A percentile compares a stretch with the other conserved stretches of the same genome.
Conservation (phyloP, 2,113 vertebrate species). For the Oreotrochilus melanogaster region DNA sequence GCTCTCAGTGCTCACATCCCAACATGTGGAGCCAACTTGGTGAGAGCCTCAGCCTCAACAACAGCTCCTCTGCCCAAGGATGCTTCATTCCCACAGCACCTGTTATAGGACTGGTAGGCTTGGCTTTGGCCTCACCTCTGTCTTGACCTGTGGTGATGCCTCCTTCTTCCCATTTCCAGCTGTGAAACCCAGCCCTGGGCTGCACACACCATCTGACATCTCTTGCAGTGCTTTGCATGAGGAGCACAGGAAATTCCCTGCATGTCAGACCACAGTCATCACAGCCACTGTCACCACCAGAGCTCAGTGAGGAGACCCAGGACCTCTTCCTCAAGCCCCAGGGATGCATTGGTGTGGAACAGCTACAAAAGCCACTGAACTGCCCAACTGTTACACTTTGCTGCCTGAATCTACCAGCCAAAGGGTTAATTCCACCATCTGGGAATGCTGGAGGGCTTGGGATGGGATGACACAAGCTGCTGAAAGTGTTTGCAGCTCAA, state of each 20-base stretch:
- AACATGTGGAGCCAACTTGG: not conserved
- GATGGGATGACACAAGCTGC: not conserved
- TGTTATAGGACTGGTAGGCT: not conserved
- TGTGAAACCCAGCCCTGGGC: not conserved
- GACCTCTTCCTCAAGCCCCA: not conserved
- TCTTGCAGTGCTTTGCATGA: not conserved
- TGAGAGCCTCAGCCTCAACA: not conserved
- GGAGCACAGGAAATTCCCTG: not conserved
- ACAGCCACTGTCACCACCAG: rapidly evolving
- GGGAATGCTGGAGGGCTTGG: not conserved
- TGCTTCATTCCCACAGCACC: not conserved
- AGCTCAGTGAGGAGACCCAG: not conserved
- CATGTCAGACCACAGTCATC: not conserved
- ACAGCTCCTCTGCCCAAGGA: not conserved
- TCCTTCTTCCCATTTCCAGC: not conserved
- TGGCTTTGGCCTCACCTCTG: not conserved
- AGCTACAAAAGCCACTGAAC: not conserved
- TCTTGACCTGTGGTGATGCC: not conserved
- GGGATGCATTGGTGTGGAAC: not conserved
- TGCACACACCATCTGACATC: slow-evolving; percentile 11
- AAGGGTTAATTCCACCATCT: slow-evolving; percentile 23
- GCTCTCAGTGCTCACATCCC: not conserved
- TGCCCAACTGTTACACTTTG: not conserved
- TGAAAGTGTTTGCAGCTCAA: slow-evolving; percentile 27
- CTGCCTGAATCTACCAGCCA: not conserved